phyloP scores from a whole-genome alignment of 2,888 invertebrate species.

The Hipparchia semele region DNA sequence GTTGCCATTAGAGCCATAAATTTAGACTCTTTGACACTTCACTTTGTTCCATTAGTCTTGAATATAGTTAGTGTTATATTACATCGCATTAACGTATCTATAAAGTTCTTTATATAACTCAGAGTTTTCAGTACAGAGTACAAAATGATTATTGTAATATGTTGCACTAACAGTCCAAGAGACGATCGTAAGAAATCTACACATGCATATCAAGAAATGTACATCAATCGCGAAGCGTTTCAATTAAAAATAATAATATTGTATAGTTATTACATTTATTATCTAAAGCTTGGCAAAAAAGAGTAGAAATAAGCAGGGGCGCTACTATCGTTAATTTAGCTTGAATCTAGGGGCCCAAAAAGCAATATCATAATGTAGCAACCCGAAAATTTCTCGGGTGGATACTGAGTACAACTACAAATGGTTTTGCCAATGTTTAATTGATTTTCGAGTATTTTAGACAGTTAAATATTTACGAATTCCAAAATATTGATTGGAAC shows the following conservation, averaged over 20 bases:
- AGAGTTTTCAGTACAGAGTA: constrained; percentile 55
- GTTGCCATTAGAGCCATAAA: constrained; percentile 30
- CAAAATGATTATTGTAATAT: constrained; percentile 60
- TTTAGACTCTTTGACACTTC: constrained; percentile 25
- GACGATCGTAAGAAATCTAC: constrained; percentile 20
- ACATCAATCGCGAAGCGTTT: neutral
- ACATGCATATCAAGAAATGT: neutral
- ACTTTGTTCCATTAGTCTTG: constrained; percentile 27
- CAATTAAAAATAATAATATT: neutral
- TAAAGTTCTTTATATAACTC: constrained; percentile 40
- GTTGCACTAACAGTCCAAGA: constrained; percentile 56
- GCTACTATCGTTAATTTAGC: too few species aligned
- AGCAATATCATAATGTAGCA: too few species aligned
- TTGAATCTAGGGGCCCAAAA: too few species aligned
- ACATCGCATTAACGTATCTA: constrained; percentile 37
- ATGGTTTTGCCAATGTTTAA: too few species aligned
- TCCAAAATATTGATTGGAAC: too few species aligned
- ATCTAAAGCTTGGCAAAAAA: too few species aligned
- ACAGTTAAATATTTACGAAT: too few species aligned
- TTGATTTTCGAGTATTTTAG: too few species aligned
- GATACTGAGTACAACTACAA: too few species aligned
- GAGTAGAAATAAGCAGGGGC: too few species aligned
- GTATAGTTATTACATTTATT: neutral
- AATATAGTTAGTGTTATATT: constrained; percentile 38
- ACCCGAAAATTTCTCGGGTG: too few species aligned